Base-by-base conservation (phyloP, 2,113 vertebrate genomes). In the Strigops habroptila region DNA sequence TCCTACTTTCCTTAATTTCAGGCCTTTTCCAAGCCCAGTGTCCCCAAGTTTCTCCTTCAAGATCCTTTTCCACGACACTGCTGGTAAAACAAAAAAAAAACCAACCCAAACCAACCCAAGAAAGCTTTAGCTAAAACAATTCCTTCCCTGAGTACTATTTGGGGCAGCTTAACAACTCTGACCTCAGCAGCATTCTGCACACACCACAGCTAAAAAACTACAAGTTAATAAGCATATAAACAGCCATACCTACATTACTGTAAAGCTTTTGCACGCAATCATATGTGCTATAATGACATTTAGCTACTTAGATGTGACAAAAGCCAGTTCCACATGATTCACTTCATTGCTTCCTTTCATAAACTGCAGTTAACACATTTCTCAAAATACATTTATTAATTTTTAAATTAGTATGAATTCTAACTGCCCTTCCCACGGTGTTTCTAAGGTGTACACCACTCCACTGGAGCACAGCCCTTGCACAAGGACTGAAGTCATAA, bases 351-450 rank as follows among this genome's bases (percentile, higher is more conserved):
- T 57, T 85, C 51, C 74, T 60, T 92, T 69, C 83, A 64, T 53
- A 63, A 94, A 89, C 44, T 85, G 77, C 74, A 89, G 51, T 41
- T 91, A 88, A 73, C 17, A 10, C 18, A 37, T 59, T 88, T 62
- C 90, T 93, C 69, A 87, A 94, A 95, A 89, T 16, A 79, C 15
- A 73, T 52, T 90, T 92, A 92, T 71, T 86, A 82, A 76, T 89
- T 95, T 82, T 84, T 74, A 73, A 48, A 92, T 84, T 69, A 91
- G 31, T 33, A 46, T 6, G 37, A 18, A 76, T 70, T 79, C 57
- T 33, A 86, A 74, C 53, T 49, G 57, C 39, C 86, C 53, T 88
- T 79, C 73, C 82, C 65, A 18, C n/a, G 37, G 60, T 30, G 43
- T 70, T 91, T 82, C 25, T 49, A 49, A 80, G 62, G 48, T 51